These are phyloP conservation scores for Galerucella calmariensis DNA, from an alignment of 2,888 invertebrate species.

Conservation along the genomic window DNA sequence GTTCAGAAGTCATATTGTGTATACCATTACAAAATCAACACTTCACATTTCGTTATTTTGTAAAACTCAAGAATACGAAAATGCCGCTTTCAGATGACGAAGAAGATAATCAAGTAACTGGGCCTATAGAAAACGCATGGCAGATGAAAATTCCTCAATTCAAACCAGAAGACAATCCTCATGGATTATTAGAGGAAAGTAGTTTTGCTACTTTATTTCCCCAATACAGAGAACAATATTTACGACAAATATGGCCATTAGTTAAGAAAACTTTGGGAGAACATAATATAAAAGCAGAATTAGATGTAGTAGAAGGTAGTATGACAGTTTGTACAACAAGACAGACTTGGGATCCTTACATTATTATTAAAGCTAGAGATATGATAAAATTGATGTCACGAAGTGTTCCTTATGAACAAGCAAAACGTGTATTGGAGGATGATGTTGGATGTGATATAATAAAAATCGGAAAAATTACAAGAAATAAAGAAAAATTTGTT, in stretches of 20 bases:
- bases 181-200: constrained; percentile 91
- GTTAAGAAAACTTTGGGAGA: constrained; percentile 87
- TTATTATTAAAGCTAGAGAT: constrained; percentile 95
- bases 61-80: not conserved
- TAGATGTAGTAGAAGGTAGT: constrained; percentile 93
- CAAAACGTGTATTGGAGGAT: constrained; percentile 86
- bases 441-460: constrained; percentile 95
- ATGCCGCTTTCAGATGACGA: constrained; percentile 34
- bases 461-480: constrained; percentile 91
- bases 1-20: no score
- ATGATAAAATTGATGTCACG: constrained; percentile 94
- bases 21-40: no score
- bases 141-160: constrained; percentile 87
- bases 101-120: constrained; percentile 55
- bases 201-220: constrained; percentile 97
- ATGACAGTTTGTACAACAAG: constrained; percentile 94
- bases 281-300: constrained; percentile 83
- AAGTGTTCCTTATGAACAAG: constrained; percentile 97
- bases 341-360: constrained; percentile 99
- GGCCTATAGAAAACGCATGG: constrained; percentile 88
- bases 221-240: constrained; percentile 95
- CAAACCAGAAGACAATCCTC: constrained; percentile 87
- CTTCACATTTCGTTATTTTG: no score
- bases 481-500: constrained; percentile 93
- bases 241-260: constrained; percentile 94